phyloP scores from a whole-genome alignment of 2,113 vertebrate species.

The Zonotrichia leucophrys region DNA sequence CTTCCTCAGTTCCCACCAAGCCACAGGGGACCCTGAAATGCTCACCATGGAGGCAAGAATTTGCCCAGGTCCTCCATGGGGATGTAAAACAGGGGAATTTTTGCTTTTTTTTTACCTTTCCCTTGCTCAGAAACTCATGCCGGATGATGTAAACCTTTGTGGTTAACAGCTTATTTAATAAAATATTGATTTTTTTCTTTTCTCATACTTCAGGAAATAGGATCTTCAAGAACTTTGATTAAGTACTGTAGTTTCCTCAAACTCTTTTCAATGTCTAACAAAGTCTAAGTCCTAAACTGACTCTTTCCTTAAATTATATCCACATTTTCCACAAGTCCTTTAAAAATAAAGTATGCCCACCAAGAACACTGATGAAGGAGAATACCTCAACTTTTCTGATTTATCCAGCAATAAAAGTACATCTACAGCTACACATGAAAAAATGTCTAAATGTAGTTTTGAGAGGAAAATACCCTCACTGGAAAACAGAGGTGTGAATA shows the following conservation, averaged over 20 bases:
- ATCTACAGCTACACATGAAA: neutral
- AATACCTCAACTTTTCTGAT: neutral
- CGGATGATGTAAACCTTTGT: slow-evolving; percentile 25
- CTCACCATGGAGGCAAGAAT: neutral
- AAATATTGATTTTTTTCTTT: slow-evolving; percentile 1
- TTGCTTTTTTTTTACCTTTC: neutral
- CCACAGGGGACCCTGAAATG: accelerated
- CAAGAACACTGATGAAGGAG: neutral
- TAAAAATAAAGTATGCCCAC: neutral
- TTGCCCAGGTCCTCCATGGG: neutral
- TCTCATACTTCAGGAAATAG: neutral
- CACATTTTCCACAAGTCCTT: neutral
- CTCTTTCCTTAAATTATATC: slow-evolving; percentile 8
- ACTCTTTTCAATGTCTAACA: slow-evolving; percentile 3
- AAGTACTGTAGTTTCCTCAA: neutral
- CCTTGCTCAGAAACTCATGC: neutral
- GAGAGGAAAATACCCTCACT: neutral
- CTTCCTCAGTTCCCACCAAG: accelerated
- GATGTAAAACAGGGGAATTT: neutral
- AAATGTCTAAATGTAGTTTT: neutral
- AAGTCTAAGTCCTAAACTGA: slow-evolving; percentile 29
- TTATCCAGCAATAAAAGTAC: neutral
- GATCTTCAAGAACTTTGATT: slow-evolving; percentile 4
- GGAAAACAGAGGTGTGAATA: neutral
- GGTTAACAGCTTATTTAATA: slow-evolving; percentile 42